phyloP scores from a whole-genome alignment of 1,140 invertebrate genomes.

The Anoplolepis gracilipes region DNA sequence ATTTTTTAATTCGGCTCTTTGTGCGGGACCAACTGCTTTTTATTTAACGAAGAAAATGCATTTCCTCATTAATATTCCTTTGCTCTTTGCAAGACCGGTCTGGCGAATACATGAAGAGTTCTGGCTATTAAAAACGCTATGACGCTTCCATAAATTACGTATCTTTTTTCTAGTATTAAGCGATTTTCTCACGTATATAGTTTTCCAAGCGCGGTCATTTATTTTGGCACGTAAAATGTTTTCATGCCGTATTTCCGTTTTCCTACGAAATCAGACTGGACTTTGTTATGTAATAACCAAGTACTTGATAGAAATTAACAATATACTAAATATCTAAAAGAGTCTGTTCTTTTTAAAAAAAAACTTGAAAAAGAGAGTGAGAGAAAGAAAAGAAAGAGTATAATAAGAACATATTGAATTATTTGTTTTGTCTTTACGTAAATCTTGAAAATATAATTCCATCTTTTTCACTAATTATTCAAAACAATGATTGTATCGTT shows the following conservation, averaged over 20 bases:
- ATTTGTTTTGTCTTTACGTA: background rate
- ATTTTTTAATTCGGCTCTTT: conserved; percentile 52
- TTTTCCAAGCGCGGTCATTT: conserved; percentile 6
- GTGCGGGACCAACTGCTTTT: conserved; percentile 24
- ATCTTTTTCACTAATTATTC: background rate
- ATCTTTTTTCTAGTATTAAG: conserved; percentile 10
- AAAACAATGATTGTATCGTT: too few species aligned
- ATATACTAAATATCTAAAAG: background rate
- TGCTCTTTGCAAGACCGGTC: conserved; percentile 26
- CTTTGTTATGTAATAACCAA: background rate
- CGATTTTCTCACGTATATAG: background rate
- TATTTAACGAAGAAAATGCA: conserved; percentile 43
- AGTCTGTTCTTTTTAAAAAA: background rate
- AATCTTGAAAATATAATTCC: background rate
- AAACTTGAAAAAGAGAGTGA: too few species aligned
- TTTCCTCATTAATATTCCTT: conserved; percentile 54
- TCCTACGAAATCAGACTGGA: background rate
- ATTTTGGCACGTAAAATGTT: background rate
- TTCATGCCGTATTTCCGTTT: background rate
- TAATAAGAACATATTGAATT: too few species aligned
- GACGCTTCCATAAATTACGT: conserved; percentile 9
- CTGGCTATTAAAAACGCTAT: conserved; percentile 33
- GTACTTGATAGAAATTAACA: background rate
- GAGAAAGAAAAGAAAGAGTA: too few species aligned
- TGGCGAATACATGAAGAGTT: background rate